Conservation (phyloP, 2,797 vertebrate species). For the Poeciliopsis presidionis region DNA sequence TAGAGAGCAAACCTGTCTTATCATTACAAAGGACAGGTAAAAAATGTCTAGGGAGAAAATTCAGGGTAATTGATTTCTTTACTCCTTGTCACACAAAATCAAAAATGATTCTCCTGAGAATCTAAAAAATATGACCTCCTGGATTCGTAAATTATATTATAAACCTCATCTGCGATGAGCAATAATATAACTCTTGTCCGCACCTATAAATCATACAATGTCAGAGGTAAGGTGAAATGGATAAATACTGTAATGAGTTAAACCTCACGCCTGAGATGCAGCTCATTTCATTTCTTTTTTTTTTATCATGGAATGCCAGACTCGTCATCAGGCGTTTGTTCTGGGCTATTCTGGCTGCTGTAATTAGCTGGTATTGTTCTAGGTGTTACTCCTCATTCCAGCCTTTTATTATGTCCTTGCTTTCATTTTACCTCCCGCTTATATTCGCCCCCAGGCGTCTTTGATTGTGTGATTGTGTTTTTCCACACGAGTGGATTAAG, state of each 20-base stretch:
- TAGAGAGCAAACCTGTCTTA: slow-evolving; percentile 18
- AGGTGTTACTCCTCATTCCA: slow-evolving; percentile 49
- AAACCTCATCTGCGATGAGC: background rate
- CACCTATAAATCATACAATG: slow-evolving; percentile 10
- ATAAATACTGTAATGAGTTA: slow-evolving; percentile 33
- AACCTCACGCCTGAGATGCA: slow-evolving; percentile 16
- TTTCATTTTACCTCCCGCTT: slow-evolving; percentile 71
- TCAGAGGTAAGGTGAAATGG: slow-evolving; percentile 30
- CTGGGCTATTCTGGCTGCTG: slow-evolving; percentile 47
- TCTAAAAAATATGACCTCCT: slow-evolving; percentile 15
- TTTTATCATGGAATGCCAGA: slow-evolving; percentile 55
- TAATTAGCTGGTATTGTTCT: slow-evolving; percentile 72
- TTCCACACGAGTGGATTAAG: slow-evolving; percentile 63
- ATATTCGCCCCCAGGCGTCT: slow-evolving; percentile 60
- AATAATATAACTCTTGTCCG: background rate
- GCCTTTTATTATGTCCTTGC: slow-evolving; percentile 63
- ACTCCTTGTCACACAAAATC: slow-evolving; percentile 35
- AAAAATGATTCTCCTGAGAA: slow-evolving; percentile 18
- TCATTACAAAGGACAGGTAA: slow-evolving; percentile 25
- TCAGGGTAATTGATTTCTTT: slow-evolving; percentile 56
- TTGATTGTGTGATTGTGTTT: slow-evolving; percentile 71
- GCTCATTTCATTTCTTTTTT: slow-evolving; percentile 27
- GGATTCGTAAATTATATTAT: background rate
- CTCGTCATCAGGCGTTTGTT: slow-evolving; percentile 56
- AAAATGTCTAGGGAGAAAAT: slow-evolving; percentile 35